A percentile compares a stretch with the other conserved stretches of the same genome.
Evolutionary conservation across 2,797 vertebrate species (phyloP).

Genomic region (Echiichthys vipera): DNA sequence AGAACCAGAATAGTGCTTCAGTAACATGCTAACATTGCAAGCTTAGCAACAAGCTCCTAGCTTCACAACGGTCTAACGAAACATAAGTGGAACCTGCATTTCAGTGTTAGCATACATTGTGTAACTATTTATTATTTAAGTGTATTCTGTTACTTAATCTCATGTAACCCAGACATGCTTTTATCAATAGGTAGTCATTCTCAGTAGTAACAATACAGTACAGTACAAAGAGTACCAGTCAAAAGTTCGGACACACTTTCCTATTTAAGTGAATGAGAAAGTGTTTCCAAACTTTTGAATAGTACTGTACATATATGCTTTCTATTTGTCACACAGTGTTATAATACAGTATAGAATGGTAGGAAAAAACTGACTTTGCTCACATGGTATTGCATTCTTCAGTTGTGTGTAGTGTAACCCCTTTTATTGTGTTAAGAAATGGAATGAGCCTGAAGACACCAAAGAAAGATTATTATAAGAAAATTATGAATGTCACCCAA

Average conservation of each 20-base stretch:
- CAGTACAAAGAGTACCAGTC: too few relatives aligned
- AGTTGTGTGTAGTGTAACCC: constrained; percentile 61
- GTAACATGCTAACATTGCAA: constrained; percentile 76
- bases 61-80: constrained; percentile 65
- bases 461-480: constrained; percentile 70
- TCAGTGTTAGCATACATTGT: constrained; percentile 76
- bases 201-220: constrained; percentile 68
- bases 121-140: constrained; percentile 79
- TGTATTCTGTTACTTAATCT: constrained; percentile 73
- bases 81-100: constrained; percentile 68
- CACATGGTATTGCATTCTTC: constrained; percentile 67
- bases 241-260: too few relatives aligned
- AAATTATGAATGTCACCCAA: constrained; percentile 72
- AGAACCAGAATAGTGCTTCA: constrained; percentile 74
- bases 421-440: constrained; percentile 65
- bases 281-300: too few relatives aligned
- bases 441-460: constrained; percentile 71
- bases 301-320: constrained; percentile 76
- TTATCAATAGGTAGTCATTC: constrained; percentile 64
- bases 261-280: too few relatives aligned
- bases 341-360: constrained; percentile 68
- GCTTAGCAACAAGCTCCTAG: constrained; percentile 71
- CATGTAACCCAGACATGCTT: constrained; percentile 77
- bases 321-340: constrained; percentile 72
- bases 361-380: constrained; percentile 50